These are phyloP conservation scores for Chamaetylas fuelleborni DNA, from an alignment of 2,113 vertebrate species.

Conservation along the genomic window DNA sequence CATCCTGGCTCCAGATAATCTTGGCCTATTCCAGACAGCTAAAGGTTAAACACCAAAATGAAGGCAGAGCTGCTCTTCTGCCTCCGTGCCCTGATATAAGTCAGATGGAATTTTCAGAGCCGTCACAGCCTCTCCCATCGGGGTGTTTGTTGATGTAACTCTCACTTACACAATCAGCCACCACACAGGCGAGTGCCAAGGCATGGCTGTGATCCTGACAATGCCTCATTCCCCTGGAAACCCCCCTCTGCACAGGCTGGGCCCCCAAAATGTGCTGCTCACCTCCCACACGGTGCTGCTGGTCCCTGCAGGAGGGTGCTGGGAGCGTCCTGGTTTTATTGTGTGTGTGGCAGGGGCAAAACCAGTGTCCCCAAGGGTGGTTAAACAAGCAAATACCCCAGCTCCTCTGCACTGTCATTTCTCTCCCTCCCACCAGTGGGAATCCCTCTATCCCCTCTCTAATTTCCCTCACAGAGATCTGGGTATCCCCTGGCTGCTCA, in stretches of 20 bases:
- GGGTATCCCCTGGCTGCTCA: background rate
- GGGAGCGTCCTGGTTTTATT: rapidly evolving
- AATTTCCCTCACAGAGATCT: background rate
- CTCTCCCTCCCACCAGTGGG: background rate
- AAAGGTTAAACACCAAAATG: background rate
- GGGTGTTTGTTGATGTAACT: background rate
- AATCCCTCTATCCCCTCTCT: background rate
- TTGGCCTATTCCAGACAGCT: background rate
- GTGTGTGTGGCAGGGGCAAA: background rate
- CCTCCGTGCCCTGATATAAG: background rate
- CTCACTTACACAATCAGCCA: background rate
- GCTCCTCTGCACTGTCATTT: background rate
- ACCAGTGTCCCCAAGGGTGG: background rate
- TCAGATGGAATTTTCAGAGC: slow-evolving; percentile 28
- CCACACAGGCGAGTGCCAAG: background rate
- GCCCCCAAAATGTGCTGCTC: background rate
- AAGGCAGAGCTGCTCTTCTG: slow-evolving; percentile 11
- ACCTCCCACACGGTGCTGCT: rapidly evolving
- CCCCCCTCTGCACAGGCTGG: background rate
- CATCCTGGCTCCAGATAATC: background rate
- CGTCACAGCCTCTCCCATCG: background rate
- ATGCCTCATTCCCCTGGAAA: background rate
- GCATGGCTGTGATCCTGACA: background rate
- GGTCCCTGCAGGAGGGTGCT: background rate
- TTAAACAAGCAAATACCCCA: background rate